Base-by-base conservation (phyloP, 2,113 vertebrate genomes). In the Poeciliopsis turrubarensis region DNA sequence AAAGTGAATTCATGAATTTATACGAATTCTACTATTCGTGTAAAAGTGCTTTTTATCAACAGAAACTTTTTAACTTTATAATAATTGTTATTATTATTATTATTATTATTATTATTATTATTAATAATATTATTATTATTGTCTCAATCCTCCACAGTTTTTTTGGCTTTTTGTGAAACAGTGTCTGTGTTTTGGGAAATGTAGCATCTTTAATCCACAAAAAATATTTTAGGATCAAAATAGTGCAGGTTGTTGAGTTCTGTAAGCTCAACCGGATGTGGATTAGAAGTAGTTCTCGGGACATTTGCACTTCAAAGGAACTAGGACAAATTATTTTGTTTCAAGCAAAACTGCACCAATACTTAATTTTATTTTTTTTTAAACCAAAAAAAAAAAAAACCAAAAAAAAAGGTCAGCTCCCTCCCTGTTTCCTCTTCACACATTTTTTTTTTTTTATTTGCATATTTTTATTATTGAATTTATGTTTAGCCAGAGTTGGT, bases 391-490 rank as follows among this genome's bases (percentile, higher is more conserved):
- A 73, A 79, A 73, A 44, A 72, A 27, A 70, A 25, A 63, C 65
- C 79, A 79, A 73, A 44, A 72, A 27, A 70, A 25, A 63, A 65
- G 79, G 77, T 73, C 15, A 15, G 17, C 29, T 32, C 63, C 64
- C 78, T 63, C 62, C 26, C 73, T 13, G 1, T 39, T 82, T 9
- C 62, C 61, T 63, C 61, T 54, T 31, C 64, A 71, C 64, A 29
- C 75, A 51, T 76, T 0, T 13, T 79, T 67, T 82, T 88, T 26
- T 76, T 4, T 13, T 79, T 67, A 81, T 88, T 25, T 73, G 85
- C 88, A 10, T 34, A 2, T 37, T 11, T 37, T 11, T 89, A 87
- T 91, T 85, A 72, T 86, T 86, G 75, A 54, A 1, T 84, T 85
- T 77, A 76, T 76, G 64, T 32, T 30, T 77, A 85, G 65, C 72